These are phyloP conservation scores for Urechis unicinctus DNA, from an alignment of 2,888 invertebrate species.

Conservation along the genomic window DNA sequence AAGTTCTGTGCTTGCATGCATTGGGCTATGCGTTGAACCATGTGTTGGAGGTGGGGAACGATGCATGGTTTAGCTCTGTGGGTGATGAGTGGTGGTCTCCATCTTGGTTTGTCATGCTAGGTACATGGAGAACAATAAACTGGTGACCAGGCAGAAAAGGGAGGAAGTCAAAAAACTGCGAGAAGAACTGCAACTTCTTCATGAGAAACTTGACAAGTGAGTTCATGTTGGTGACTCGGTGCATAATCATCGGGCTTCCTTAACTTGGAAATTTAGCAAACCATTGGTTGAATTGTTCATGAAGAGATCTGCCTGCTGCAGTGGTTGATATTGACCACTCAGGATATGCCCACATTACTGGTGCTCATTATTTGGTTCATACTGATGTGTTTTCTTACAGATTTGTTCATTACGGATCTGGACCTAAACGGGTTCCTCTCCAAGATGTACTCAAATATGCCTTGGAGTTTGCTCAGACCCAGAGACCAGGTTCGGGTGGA, in stretches of 20 bases:
- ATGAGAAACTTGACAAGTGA: conserved; percentile 48
- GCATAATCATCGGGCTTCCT: no score
- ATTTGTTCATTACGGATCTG: conserved; percentile 49
- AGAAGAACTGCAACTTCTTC: conserved; percentile 41
- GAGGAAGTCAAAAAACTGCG: conserved; percentile 47
- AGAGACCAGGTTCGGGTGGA: background rate
- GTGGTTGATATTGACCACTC: no score
- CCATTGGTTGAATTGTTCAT: no score
- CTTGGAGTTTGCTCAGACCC: conserved; percentile 45
- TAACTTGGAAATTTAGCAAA: no score
- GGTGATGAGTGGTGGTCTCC: no score
- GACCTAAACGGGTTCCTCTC: conserved; percentile 48
- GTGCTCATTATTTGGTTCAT: no score
- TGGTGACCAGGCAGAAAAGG: conserved; percentile 45
- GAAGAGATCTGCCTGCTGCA: no score
- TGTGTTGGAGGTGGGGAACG: no score
- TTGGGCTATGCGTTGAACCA: no score
- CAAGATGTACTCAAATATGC: conserved; percentile 50
- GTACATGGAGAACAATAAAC: conserved; percentile 50
- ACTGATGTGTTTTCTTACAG: conserved; percentile 25
- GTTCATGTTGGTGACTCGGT: conserved; percentile 10
- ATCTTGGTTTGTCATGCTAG: conserved; percentile 22
- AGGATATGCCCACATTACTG: no score
- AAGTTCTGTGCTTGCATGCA: no score
- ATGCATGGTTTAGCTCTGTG: no score